phyloP scores from a whole-genome alignment of 23 tunicate genomes.

The Trididemnum clinides region DNA sequence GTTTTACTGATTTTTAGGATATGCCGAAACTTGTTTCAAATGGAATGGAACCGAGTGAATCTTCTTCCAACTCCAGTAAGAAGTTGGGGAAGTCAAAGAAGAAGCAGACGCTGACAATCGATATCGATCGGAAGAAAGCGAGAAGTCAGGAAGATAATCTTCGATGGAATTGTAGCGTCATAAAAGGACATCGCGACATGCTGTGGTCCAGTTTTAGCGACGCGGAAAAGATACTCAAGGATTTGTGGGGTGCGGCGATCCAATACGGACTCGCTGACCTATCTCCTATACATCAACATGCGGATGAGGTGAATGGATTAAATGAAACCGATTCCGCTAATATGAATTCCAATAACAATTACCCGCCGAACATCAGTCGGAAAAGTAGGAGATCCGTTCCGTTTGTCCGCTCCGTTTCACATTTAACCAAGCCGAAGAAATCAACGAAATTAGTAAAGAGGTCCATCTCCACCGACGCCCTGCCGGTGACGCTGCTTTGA shows the following conservation, averaged over 20 bases:
- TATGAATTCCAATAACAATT: conserved; percentile 30
- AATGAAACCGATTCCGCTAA: conserved; percentile 3
- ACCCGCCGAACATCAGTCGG: background rate
- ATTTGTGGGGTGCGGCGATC: conserved; percentile 65
- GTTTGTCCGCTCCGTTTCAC: conserved; percentile 23
- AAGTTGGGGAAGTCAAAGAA: conserved; percentile 37
- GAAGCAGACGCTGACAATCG: conserved; percentile 23
- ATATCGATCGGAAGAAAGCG: background rate
- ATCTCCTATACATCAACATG: background rate
- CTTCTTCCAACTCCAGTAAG: conserved; percentile 10
- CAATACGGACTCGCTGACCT: conserved; percentile 40
- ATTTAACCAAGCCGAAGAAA: conserved; percentile 21
- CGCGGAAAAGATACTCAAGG: conserved; percentile 33
- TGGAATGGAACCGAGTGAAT: background rate
- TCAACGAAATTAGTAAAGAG: conserved; percentile 13
- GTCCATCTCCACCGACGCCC: conserved; percentile 4
- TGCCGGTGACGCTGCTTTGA: background rate
- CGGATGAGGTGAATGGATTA: background rate
- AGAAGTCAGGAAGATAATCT: conserved; percentile 54
- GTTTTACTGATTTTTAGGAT: too few relatives aligned
- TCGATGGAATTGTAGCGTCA: conserved; percentile 84
- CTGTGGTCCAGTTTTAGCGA: conserved; percentile 21
- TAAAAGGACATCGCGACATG: conserved; percentile 56
- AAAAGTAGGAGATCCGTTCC: background rate
- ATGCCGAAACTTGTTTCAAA: conserved; percentile 36